phyloP scores from a whole-genome alignment of 2,797 vertebrate species.

The Odontamblyopus rebecca region DNA sequence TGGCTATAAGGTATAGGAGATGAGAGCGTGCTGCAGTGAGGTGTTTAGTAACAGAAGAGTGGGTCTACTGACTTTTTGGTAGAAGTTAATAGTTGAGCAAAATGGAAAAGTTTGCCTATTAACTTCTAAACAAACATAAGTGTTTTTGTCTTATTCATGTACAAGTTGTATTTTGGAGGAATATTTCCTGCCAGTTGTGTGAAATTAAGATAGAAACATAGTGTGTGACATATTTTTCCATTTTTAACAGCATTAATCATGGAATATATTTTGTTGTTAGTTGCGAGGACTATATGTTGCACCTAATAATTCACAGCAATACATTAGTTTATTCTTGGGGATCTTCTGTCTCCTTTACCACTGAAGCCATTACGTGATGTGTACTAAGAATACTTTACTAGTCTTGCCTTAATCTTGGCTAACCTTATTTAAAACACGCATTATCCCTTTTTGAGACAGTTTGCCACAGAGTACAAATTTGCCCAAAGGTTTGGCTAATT shows the following conservation, averaged over 20 bases:
- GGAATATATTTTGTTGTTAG: background rate
- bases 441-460: constrained; percentile 5
- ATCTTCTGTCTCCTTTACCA: background rate
- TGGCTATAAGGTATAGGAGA: constrained; percentile 40
- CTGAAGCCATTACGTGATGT: background rate
- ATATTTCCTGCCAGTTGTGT: background rate
- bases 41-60: background rate
- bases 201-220: background rate
- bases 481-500: constrained; percentile 25
- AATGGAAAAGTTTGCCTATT: background rate
- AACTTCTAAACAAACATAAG: background rate
- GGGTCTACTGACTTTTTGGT: background rate
- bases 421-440: background rate
- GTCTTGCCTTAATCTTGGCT: background rate
- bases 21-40: constrained; percentile 1
- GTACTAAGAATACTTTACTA: background rate
- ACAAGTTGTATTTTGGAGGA: background rate
- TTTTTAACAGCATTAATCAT: too few species aligned
- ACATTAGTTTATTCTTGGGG: background rate
- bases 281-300: background rate
- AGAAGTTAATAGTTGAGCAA: background rate
- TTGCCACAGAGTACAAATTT: background rate
- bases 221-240: too few species aligned
- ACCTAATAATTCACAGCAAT: background rate
- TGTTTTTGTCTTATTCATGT: background rate